Conservation (phyloP, 2,888 invertebrate genomes). For the Prosopocoilus inquinatus region DNA sequence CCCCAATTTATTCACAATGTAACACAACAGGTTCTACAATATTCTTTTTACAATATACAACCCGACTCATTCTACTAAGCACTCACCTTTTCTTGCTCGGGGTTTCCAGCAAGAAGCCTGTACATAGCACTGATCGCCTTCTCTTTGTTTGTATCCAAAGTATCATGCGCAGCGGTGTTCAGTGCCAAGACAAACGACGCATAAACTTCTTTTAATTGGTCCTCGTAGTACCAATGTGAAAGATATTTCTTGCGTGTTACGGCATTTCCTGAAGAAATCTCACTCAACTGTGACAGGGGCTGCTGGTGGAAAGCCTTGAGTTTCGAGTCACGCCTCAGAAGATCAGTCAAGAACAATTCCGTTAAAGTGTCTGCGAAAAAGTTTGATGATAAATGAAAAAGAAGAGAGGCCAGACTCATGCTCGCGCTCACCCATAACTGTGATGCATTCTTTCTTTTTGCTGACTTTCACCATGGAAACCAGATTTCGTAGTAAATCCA, state of each 20-base stretch:
- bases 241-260: conserved; percentile 64
- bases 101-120: conserved; percentile 72
- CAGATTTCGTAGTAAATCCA: conserved; percentile 67
- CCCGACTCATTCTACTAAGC: conserved; percentile 18
- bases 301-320: conserved; percentile 66
- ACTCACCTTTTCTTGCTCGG: conserved; percentile 79
- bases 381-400: neutral
- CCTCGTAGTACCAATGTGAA: conserved; percentile 86
- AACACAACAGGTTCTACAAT: conserved; percentile 66
- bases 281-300: conserved; percentile 58
- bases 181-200: conserved; percentile 68
- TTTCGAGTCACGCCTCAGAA: conserved; percentile 65
- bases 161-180: conserved; percentile 72
- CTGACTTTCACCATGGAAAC: conserved; percentile 75
- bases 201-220: conserved; percentile 73
- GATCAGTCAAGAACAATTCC: conserved; percentile 72
- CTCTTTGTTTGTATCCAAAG: conserved; percentile 76
- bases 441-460: conserved; percentile 70
- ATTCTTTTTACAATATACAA: neutral
- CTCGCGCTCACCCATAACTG: conserved; percentile 65
- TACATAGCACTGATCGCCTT: conserved; percentile 75
- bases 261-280: conserved; percentile 63
- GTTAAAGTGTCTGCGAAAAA: conserved; percentile 67
- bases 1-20: conserved; percentile 92
- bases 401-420: neutral